Percentiles rank a stretch among this genome's conserved stretches.
Conservation (phyloP, 2,113 vertebrate species). For the Gorilla gorilla region DNA sequence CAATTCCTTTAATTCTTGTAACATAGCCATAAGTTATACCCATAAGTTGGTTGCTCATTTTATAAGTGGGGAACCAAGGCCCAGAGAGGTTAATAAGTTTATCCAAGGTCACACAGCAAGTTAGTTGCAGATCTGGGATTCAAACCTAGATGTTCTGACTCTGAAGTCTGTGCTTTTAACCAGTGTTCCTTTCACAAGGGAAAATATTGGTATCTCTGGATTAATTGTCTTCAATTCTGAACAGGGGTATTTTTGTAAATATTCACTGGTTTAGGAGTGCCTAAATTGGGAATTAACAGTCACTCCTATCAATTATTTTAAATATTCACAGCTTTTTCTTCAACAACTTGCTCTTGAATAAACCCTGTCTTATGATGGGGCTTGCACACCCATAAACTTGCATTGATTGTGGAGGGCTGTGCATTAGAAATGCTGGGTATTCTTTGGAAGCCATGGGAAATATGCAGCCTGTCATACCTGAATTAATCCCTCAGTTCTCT, state of each 20-base stretch:
- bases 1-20: neutral
- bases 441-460: neutral
- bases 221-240: neutral
- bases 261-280: neutral
- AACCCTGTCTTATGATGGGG: neutral
- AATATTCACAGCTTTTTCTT: neutral
- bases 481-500: conserved; percentile 53
- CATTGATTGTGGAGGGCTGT: neutral
- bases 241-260: neutral
- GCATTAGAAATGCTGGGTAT: neutral
- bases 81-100: neutral
- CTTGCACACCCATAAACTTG: neutral
- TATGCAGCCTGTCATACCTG: neutral
- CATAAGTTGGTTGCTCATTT: neutral
- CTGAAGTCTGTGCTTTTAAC: neutral
- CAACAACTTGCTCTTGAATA: neutral
- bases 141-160: neutral
- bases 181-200: neutral
- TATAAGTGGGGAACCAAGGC: neutral
- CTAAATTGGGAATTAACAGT: neutral
- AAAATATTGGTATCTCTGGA: neutral
- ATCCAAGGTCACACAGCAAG: neutral
- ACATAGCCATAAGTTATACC: neutral
- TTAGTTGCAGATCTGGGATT: neutral
- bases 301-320: neutral